These are phyloP conservation scores for Scaptomyza graminum DNA, from an alignment of 1,140 invertebrate genomes.

Conservation along the genomic window DNA sequence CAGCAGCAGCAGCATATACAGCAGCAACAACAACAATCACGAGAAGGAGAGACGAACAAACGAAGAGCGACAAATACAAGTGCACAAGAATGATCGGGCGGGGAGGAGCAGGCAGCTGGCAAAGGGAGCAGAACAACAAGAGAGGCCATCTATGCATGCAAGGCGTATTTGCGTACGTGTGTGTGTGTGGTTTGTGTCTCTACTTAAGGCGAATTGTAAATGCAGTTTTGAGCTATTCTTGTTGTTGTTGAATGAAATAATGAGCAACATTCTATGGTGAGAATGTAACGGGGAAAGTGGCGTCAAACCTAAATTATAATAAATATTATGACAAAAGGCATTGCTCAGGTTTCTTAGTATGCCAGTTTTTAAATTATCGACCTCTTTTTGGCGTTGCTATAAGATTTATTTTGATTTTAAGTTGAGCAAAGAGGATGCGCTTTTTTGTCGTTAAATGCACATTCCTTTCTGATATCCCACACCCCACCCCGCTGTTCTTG, in stretches of 20 bases:
- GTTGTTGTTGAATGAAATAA: constrained; percentile 27
- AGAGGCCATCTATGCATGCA: constrained; percentile 16
- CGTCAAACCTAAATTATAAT: neutral
- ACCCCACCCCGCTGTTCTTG: constrained; percentile 13
- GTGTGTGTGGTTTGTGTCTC: constrained; percentile 56
- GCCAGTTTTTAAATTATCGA: too few species aligned
- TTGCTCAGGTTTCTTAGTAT: too few species aligned
- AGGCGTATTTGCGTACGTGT: constrained; percentile 10
- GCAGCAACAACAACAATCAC: constrained; percentile 39
- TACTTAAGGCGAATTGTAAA: constrained; percentile 37
- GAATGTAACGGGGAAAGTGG: constrained; percentile 16
- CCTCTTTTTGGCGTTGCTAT: too few species aligned
- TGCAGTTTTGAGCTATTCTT: constrained; percentile 38
- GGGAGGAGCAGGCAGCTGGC: neutral
- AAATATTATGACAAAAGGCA: neutral
- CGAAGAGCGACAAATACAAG: constrained; percentile 4
- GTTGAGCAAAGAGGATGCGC: neutral
- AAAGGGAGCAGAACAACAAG: constrained; percentile 20
- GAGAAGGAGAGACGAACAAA: constrained; percentile 14
- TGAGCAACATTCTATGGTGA: constrained; percentile 9
- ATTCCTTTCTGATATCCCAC: constrained; percentile 16
- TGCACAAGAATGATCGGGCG: neutral
- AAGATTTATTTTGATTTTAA: too few species aligned
- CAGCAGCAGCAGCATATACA: constrained; percentile 17
- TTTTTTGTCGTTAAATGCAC: constrained; percentile 25